phyloP scores from a whole-genome alignment of 2,113 vertebrate species.

The Heloderma charlesbogerti region DNA sequence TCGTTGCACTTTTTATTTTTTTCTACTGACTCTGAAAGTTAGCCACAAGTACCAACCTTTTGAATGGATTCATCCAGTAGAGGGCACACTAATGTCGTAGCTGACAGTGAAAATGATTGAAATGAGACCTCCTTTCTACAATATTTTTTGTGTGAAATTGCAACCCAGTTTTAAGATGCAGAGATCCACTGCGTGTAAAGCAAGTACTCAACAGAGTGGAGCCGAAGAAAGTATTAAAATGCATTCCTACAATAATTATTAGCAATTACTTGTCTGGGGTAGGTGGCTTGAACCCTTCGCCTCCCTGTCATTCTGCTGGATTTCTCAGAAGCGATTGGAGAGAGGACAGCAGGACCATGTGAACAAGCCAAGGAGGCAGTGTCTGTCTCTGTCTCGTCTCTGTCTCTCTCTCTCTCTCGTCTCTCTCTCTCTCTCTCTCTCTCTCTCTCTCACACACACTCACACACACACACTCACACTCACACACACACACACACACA shows the following conservation, averaged over 20 bases:
- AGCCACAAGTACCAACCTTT: neutral
- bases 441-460: too few species aligned
- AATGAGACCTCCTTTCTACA: neutral
- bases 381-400: too few species aligned
- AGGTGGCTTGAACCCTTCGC: neutral
- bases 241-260: neutral
- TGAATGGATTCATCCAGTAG: neutral
- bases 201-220: neutral
- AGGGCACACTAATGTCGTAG: neutral
- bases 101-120: neutral
- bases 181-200: neutral
- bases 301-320: neutral
- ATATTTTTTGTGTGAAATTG: neutral
- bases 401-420: too few species aligned
- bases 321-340: neutral
- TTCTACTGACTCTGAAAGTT: neutral
- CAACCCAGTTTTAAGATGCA: neutral
- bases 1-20: neutral
- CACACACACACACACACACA: neutral
- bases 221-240: neutral
- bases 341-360: neutral
- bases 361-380: neutral
- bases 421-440: too few species aligned
- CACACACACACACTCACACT: neutral
- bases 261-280: neutral